Evolutionary conservation across 1,140 invertebrate genomes (phyloP).

Genomic region (Chrysomallon squamiferum): DNA sequence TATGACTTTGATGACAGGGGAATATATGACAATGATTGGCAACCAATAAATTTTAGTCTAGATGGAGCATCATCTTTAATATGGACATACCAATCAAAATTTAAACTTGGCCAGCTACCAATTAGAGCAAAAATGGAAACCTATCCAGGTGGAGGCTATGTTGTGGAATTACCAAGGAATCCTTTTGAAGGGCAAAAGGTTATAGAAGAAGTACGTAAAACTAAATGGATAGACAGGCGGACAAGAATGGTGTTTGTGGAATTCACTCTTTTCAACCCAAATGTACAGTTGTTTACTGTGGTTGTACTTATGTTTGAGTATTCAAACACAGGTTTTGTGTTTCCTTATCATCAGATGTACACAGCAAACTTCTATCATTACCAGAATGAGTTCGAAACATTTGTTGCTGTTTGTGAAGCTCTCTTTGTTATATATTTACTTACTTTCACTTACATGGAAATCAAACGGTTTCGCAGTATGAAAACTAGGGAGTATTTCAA

Average conservation of each 20-base stretch:
- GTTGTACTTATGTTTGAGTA: conserved; percentile 45
- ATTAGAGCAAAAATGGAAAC: conserved; percentile 22
- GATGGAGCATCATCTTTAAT: too few species aligned
- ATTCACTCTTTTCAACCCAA: conserved; percentile 67
- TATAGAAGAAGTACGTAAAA: conserved; percentile 49
- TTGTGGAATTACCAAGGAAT: conserved; percentile 61
- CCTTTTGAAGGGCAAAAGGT: conserved; percentile 44
- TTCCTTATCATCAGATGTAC: conserved; percentile 25
- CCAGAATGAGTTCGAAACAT: conserved; percentile 11
- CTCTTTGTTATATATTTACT: conserved; percentile 21
- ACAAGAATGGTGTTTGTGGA: conserved; percentile 66
- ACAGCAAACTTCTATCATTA: conserved; percentile 28
- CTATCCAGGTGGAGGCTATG: conserved; percentile 63
- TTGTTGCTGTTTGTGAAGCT: conserved; percentile 18
- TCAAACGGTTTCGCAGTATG: conserved; percentile 9
- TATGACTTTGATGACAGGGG: too few species aligned
- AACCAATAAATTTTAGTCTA: too few species aligned
- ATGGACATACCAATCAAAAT: conserved; percentile 35
- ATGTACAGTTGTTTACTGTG: conserved; percentile 51
- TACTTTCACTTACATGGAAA: conserved; percentile 21
- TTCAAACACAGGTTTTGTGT: conserved; percentile 16
- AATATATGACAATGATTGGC: too few species aligned
- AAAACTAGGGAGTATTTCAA: conserved; percentile 16
- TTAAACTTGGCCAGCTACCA: conserved; percentile 29
- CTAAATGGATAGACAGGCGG: conserved; percentile 65